Conservation (phyloP, 2,888 invertebrate species). For the Archips xylosteana region DNA sequence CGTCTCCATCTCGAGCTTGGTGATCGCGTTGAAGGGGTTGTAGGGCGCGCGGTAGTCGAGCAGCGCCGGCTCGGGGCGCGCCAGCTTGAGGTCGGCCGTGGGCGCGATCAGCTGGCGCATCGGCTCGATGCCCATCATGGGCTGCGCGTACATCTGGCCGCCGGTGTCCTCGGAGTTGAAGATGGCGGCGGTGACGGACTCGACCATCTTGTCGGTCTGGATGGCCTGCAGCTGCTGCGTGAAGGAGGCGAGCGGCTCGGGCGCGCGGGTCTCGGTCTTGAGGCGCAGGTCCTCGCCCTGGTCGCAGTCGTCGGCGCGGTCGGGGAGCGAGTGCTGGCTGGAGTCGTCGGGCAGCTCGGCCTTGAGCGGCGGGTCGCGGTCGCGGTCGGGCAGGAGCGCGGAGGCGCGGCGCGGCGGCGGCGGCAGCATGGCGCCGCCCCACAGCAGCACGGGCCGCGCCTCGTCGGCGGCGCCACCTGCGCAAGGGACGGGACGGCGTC, state of each 20-base stretch:
- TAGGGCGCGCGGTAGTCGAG: slow-evolving; percentile 60
- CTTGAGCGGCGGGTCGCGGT: slow-evolving; percentile 82
- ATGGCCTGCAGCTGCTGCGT: slow-evolving; percentile 79
- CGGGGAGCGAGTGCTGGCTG: slow-evolving; percentile 84
- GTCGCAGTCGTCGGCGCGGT: slow-evolving; percentile 45
- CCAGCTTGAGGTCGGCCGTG: slow-evolving; percentile 58
- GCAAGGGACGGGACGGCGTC: slow-evolving; percentile 2
- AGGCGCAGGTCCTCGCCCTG: slow-evolving; percentile 89
- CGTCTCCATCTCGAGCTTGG: slow-evolving; percentile 71
- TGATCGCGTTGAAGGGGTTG: slow-evolving; percentile 74
- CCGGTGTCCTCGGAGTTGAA: slow-evolving; percentile 74
- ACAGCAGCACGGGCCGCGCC: slow-evolving; percentile 65
- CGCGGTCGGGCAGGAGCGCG: slow-evolving; percentile 87
- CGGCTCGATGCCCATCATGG: slow-evolving; percentile 58
- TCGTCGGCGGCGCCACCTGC: slow-evolving; percentile 64
- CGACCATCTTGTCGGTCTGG: slow-evolving; percentile 84
- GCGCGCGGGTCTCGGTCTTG: slow-evolving; percentile 84
- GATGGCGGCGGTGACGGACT: slow-evolving; percentile 80
- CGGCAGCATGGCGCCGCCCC: slow-evolving; percentile 68
- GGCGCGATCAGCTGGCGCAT: slow-evolving; percentile 67
- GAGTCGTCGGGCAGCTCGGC: slow-evolving; percentile 89
- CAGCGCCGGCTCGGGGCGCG: slow-evolving; percentile 58
- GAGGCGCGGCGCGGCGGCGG: slow-evolving; percentile 82
- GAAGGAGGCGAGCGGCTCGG: slow-evolving; percentile 72
- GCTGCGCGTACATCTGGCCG: slow-evolving; percentile 67